These are phyloP conservation scores for Corythucha ciliata DNA, from an alignment of 2,888 invertebrate species.

Conservation along the genomic window DNA sequence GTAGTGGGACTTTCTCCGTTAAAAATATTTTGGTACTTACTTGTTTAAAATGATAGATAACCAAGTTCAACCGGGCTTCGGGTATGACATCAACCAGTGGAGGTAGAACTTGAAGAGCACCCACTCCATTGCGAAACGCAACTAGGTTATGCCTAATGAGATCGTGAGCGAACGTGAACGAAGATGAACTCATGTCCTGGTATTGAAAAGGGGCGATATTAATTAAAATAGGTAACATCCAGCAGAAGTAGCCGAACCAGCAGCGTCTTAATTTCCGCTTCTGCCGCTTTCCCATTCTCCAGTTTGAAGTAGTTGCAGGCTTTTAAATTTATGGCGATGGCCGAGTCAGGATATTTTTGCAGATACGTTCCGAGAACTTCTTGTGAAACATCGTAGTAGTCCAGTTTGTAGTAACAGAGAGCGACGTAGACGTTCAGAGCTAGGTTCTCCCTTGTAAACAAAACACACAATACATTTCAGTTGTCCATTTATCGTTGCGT, in stretches of 20 bases:
- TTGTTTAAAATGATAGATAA: slow-evolving; percentile 83
- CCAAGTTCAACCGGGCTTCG: slow-evolving; percentile 91
- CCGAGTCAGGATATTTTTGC: slow-evolving; percentile 83
- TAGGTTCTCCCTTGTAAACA: slow-evolving; percentile 78
- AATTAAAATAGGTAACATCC: too few relatives aligned
- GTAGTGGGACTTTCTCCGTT: slow-evolving; percentile 6
- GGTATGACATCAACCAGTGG: slow-evolving; percentile 88
- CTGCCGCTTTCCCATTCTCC: slow-evolving; percentile 91
- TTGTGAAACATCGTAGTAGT: slow-evolving; percentile 96
- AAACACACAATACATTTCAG: too few relatives aligned
- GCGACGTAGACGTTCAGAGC: slow-evolving; percentile 96
- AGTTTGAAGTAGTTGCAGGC: slow-evolving; percentile 72
- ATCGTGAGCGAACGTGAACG: slow-evolving; percentile 56
- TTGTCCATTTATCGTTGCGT: too few relatives aligned
- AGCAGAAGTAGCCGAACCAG: slow-evolving; percentile 39
- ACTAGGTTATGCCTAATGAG: slow-evolving; percentile 90
- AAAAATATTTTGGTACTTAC: slow-evolving; percentile 37
- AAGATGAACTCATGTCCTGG: slow-evolving; percentile 55
- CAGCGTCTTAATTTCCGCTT: slow-evolving; percentile 77
- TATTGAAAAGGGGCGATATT: neutral
- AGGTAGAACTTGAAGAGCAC: slow-evolving; percentile 85
- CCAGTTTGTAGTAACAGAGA: slow-evolving; percentile 94
- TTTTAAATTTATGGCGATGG: slow-evolving; percentile 90
- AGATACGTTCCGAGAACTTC: slow-evolving; percentile 92
- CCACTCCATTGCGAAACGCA: slow-evolving; percentile 88